Base-by-base conservation (phyloP, 1,140 invertebrate genomes). In the Gonatopus flavifemur region DNA sequence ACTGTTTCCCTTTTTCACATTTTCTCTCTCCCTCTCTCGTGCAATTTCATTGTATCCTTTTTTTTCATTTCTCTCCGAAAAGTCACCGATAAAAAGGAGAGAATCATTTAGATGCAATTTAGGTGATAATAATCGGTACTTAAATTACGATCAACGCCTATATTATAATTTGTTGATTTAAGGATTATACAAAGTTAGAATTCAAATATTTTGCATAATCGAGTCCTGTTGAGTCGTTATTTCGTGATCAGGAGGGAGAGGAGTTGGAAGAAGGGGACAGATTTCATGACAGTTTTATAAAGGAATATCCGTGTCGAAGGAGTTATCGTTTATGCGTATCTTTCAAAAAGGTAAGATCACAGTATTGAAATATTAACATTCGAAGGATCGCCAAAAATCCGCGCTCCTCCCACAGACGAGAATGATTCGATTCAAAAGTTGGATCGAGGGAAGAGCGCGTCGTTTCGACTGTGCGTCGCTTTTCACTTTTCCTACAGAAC, bases 281-380 rank as follows among this genome's bases (percentile, higher is more conserved):
- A n/a, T n/a, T n/a, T n/a, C n/a, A n/a, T n/a, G n/a, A n/a, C n/a
- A n/a, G n/a, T n/a, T n/a, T n/a, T n/a, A n/a, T n/a, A n/a, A n/a
- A n/a, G n/a, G n/a, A n/a, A n/a, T n/a, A n/a, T n/a, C n/a, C 3
- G 21, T 18, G 30, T n/a, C 2, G n/a, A 39, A 38, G 25, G 22
- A 15, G 32, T 48, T 57, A 22, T 25, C 15, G 35, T 52, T 59
- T 59, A 67, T 64, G 59, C n/a, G n/a, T n/a, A n/a, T n/a, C n/a
- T 67, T 64, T 72, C 64, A 67, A 67, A 33, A 67, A 71, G 66
- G 69, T 73, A 74, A 76, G 72, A 75, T 75, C 71, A 75, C 74
- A 74, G 72, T 69, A 72, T 74, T 73, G 70, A 68, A 66, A 72
- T 73, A 71, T 73, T 66, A 72, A 73, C 70, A 73, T 72, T 57